Conservation (phyloP, 2,113 vertebrate genomes). For the Callithrix jacchus region DNA sequence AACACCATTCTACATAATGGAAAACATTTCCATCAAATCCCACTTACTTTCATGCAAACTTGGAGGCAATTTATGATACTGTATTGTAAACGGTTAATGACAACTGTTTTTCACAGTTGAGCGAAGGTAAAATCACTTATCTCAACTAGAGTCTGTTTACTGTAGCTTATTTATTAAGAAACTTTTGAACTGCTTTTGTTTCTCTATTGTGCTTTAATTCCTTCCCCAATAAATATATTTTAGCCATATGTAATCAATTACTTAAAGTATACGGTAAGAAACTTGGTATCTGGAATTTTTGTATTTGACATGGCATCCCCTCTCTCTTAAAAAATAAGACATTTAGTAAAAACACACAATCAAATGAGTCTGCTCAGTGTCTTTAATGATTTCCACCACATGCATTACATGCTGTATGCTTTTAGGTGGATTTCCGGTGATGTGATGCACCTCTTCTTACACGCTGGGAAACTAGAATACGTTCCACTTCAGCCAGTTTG, state of each 20-base stretch:
- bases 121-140: conserved; percentile 37
- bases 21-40: neutral
- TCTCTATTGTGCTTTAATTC: neutral
- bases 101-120: neutral
- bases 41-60: conserved; percentile 1
- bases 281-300: conserved; percentile 3
- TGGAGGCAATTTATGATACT: neutral
- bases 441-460: neutral
- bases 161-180: neutral
- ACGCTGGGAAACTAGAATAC: neutral
- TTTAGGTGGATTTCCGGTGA: neutral
- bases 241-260: neutral
- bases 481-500: conserved; percentile 11
- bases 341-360: neutral
- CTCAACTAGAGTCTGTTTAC: conserved; percentile 9
- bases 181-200: neutral
- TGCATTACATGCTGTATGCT: neutral
- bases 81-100: neutral
- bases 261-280: neutral
- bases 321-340: conserved; percentile 24
- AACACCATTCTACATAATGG: neutral
- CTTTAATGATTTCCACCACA: conserved; percentile 12
- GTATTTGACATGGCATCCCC: neutral
- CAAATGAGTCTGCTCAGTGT: neutral
- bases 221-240: neutral